Base-by-base conservation (phyloP, 2,888 invertebrate genomes). In the Cordilura impudica region DNA sequence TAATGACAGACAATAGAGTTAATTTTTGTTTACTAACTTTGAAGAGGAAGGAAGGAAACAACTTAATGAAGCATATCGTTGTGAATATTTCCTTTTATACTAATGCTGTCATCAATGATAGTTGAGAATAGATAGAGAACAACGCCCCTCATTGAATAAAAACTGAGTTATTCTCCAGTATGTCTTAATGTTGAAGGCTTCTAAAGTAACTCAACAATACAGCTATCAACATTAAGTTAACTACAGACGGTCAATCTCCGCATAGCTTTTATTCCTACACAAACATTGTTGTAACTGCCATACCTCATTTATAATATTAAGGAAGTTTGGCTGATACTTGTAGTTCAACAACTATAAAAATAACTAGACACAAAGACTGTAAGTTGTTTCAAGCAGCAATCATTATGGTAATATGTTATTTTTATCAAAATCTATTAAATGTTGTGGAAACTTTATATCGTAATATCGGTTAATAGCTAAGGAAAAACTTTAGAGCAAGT, bases 21-120 rank as follows among this genome's bases (percentile, higher is more conserved):
- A 31, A 10, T 31, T 49, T 19, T 49, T 31, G 49, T 49, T 10
- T 23, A 49, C 35, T 63, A 31, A 51, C 35, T 19, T 2, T 1
- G 6, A 12, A 31, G 10, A 21, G 7, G 0, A 23, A 23, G 45
- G n/a, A 47, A 47, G 12, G 35, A 16, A 65, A 51, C n/a, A 65
- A 51, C 7, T 35, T 51, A 10, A 39, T 51, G 21, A n/a, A 65
- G 51, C 56, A 14, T 21, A 61, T 10, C 51, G 51, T 39, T n/a
- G 0, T n/a, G 35, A n/a, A 7, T 16, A 23, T 16, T n/a, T 51
- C 26, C 10, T 43, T 47, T 2, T 45, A 18, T 31, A 16, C 18
- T 47, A 26, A 19, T 47, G 12, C 2, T 16, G 6, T 39, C 35
- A 16, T 39, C 23, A 18, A 18, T 7, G 16, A 35, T 23, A 10